These are phyloP conservation scores for Euclidia mi DNA, from an alignment of 2,888 invertebrate genomes.

Conservation along the genomic window DNA sequence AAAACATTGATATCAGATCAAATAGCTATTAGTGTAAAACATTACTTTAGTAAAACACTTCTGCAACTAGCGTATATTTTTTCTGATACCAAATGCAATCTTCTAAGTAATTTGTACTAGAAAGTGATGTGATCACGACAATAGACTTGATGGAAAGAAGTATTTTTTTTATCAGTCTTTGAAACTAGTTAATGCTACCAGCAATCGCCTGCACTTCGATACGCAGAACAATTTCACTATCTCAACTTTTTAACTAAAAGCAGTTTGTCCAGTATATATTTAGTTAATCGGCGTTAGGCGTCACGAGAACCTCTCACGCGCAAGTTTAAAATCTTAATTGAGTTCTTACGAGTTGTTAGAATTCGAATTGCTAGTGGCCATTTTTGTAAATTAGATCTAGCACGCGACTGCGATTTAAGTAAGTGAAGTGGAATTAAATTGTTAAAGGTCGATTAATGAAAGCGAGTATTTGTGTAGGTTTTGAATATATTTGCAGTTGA, in stretches of 20 bases:
- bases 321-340: slow-evolving; percentile 82
- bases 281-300: slow-evolving; percentile 53
- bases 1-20: too few relatives aligned
- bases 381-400: slow-evolving; percentile 85
- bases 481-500: slow-evolving; percentile 3
- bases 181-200: not conserved
- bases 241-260: slow-evolving; percentile 34
- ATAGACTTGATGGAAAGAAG: not conserved
- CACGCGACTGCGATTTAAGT: slow-evolving; percentile 76
- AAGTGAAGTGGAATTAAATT: slow-evolving; percentile 62
- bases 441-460: slow-evolving; percentile 58
- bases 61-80: too few relatives aligned
- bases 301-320: slow-evolving; percentile 46
- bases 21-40: too few relatives aligned
- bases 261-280: slow-evolving; percentile 46
- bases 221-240: slow-evolving; percentile 14
- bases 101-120: too few relatives aligned
- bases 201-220: slow-evolving; percentile 3
- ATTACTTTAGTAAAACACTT: too few relatives aligned
- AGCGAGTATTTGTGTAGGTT: slow-evolving; percentile 36
- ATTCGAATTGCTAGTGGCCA: slow-evolving; percentile 72
- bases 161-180: not conserved
- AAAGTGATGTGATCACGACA: too few relatives aligned
- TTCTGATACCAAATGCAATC: too few relatives aligned
- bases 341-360: slow-evolving; percentile 85